Evolutionary conservation across 1,140 invertebrate genomes (phyloP).

Genomic region (Sinonovacula constricta): DNA sequence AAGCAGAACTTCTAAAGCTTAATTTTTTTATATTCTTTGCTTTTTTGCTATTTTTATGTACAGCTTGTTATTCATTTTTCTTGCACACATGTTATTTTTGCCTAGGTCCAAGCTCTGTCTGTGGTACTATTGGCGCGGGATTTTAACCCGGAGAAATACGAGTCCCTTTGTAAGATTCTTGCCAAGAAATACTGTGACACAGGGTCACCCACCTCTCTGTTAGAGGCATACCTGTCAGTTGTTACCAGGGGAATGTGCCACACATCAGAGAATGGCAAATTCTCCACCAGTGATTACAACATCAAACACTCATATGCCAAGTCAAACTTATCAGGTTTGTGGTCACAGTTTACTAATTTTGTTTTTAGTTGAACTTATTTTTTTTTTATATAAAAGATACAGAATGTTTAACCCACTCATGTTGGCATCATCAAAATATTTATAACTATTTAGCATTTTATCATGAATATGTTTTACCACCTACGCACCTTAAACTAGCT

Average conservation of each 20-base stretch:
- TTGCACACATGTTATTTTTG: no score
- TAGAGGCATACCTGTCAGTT: slow-evolving; percentile 81
- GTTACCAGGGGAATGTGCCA: slow-evolving; percentile 81
- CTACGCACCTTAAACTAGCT: no score
- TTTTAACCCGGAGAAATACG: slow-evolving; percentile 84
- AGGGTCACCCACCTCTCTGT: slow-evolving; percentile 80
- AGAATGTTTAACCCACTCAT: no score
- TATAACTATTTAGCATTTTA: no score
- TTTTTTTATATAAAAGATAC: no score
- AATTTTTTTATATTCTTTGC: background rate
- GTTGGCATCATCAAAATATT: no score
- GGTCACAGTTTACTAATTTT: no score
- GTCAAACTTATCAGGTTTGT: slow-evolving; percentile 63
- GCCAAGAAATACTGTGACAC: slow-evolving; percentile 81
- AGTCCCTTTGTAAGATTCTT: slow-evolving; percentile 81
- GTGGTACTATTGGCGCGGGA: slow-evolving; percentile 82
- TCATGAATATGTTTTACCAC: no score
- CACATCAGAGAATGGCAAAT: slow-evolving; percentile 82
- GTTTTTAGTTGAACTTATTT: no score
- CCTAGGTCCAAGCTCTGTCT: slow-evolving; percentile 82
- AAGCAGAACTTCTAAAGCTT: background rate
- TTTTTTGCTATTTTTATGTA: background rate
- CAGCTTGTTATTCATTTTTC: slow-evolving; percentile 9
- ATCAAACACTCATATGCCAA: slow-evolving; percentile 73
- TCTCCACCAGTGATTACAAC: slow-evolving; percentile 81